Percentiles rank a stretch among this genome's conserved stretches.
These are phyloP conservation scores for Odontophorus gujanensis DNA, from an alignment of 2,113 vertebrate species.

Conservation along the genomic window DNA sequence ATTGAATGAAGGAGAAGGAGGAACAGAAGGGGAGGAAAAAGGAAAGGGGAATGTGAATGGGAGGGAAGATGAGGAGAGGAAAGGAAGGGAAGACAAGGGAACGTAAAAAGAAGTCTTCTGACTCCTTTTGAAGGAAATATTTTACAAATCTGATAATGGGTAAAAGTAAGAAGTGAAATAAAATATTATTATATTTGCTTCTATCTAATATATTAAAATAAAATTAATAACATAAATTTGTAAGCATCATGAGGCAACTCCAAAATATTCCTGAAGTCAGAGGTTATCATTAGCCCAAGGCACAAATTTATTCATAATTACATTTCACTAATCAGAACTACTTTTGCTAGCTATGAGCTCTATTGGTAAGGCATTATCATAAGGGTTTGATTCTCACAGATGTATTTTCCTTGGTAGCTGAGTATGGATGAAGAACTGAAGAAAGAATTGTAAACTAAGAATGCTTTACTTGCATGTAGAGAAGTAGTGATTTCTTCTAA, in stretches of 20 bases:
- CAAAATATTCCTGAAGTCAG: neutral
- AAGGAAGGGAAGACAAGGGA: neutral
- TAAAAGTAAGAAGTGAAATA: neutral
- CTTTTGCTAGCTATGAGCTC: neutral
- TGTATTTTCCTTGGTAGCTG: neutral
- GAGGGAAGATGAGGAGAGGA: neutral
- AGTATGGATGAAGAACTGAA: neutral
- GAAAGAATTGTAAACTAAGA: neutral
- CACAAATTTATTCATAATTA: neutral
- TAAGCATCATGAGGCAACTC: neutral
- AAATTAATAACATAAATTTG: neutral
- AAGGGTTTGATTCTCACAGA: neutral
- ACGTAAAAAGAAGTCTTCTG: neutral
- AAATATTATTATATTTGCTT: neutral
- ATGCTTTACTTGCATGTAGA: neutral
- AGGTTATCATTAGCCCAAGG: neutral
- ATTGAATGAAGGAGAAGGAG: neutral
- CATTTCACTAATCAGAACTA: neutral
- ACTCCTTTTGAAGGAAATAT: neutral
- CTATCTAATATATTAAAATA: neutral
- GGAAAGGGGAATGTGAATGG: neutral
- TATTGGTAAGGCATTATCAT: neutral
- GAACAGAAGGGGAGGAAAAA: neutral
- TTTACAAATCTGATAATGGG: neutral
- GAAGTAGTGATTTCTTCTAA: neutral